phyloP scores from a whole-genome alignment of 2,113 vertebrate species.

The Neoarius graeffei region DNA sequence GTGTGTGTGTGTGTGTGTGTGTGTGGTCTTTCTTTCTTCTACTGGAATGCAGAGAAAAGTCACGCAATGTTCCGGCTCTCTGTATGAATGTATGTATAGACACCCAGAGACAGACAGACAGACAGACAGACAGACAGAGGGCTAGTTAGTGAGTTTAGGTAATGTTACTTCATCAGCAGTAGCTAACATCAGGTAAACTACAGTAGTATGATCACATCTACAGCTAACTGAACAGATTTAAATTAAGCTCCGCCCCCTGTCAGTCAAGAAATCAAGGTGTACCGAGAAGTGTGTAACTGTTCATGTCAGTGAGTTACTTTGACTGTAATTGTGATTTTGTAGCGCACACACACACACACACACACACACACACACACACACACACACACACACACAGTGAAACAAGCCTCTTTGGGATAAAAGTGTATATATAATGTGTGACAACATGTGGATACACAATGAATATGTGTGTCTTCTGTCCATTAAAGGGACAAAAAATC shows the following conservation, averaged over 20 bases:
- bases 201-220: neutral
- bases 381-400: neutral
- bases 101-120: neutral
- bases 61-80: neutral
- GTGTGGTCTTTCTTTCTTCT: neutral
- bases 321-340: too few species aligned
- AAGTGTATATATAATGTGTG: neutral
- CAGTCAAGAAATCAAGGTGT: too few species aligned
- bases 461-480: neutral
- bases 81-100: neutral
- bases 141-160: neutral
- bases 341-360: neutral
- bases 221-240: too few species aligned
- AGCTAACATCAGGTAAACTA: neutral
- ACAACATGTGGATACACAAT: neutral
- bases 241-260: too few species aligned
- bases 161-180: neutral
- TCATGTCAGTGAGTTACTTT: too few species aligned
- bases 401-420: too few species aligned
- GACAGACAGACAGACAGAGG: neutral
- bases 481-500: neutral
- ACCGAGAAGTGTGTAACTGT: too few species aligned
- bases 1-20: neutral
- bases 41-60: slow-evolving; percentile 1
- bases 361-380: neutral